These are phyloP conservation scores for Phoebastria nigripes DNA, from an alignment of 2,797 vertebrate genomes.

Conservation along the genomic window DNA sequence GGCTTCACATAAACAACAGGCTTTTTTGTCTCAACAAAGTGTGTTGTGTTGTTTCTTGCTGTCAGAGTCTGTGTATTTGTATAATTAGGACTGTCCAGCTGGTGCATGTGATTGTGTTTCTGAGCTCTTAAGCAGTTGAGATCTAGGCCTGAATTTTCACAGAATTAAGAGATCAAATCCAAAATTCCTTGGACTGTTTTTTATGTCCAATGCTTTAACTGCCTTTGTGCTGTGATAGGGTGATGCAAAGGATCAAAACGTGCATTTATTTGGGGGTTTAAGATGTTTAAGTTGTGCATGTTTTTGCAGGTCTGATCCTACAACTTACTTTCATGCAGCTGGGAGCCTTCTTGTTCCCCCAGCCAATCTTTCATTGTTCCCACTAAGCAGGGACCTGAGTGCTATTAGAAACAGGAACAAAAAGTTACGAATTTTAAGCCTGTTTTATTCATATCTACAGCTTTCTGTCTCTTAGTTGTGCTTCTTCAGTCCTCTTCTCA, in stretches of 20 bases:
- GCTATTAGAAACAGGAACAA: not conserved
- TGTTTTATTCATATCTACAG: constrained; percentile 47
- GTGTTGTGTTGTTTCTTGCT: not conserved
- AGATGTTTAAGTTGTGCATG: not conserved
- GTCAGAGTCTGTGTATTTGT: not conserved
- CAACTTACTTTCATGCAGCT: not conserved
- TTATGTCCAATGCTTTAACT: not conserved
- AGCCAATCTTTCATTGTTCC: not conserved
- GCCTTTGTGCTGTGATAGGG: not conserved
- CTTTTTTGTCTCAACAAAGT: not conserved
- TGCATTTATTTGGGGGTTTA: not conserved
- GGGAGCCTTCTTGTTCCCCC: not conserved
- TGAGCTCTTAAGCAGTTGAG: not conserved
- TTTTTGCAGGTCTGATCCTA: not conserved
- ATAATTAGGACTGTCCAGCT: not conserved
- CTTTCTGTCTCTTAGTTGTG: constrained; percentile 2
- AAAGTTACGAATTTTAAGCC: not conserved
- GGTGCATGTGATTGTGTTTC: not conserved
- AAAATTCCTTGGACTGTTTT: not conserved
- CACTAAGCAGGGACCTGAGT: not conserved
- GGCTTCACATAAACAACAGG: not conserved
- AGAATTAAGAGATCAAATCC: not conserved
- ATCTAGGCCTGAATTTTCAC: not conserved
- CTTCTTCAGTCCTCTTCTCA: not conserved
- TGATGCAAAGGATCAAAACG: not conserved